Base-by-base conservation (phyloP, 2,797 vertebrate genomes). In the Odontamblyopus rebecca region DNA sequence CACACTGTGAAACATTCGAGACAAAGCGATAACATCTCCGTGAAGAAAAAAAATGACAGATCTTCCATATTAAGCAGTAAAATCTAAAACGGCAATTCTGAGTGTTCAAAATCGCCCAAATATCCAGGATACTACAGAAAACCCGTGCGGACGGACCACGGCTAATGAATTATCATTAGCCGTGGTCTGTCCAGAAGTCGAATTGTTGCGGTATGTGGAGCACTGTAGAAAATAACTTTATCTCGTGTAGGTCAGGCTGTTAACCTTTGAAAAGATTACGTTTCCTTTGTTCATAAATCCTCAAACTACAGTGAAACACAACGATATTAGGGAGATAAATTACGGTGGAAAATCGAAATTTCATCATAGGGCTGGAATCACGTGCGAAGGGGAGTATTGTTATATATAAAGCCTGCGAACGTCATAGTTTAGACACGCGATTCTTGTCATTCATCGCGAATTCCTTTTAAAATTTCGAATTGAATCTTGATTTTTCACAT, bases 221-320 rank as follows among this genome's bases (percentile, higher is more conserved):
- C 32, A 32, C n/a, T 63, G 15, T 6, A 41, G 61, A 41, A 63
- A 63, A 63, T 12, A 44, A 62, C 18, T 41, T 41, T n/a, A 13
- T 26, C 32, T 26, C 4, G 19, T 23, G 61, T 44, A 63, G 38
- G 61, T 63, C 61, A 63, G 32, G 38, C 61, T 41, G 61, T 63
- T 63, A 63, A 63, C 61, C 61, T 63, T 63, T 26, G 35, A 2
- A 44, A 41, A 63, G 61, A 63, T 63, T 41, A n/a, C 29, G 3
- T 62, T 35, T 61, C n/a, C 16, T 63, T n/a, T 44, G 18, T 23
- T 63, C 61, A 44, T 63, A 63, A 63, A 44, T 63, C 61, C 19
- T 41, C 61, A 44, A 63, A 63, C 29, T 18, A 35, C 60, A 38
- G 38, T 16, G 29, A 32, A 32, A 61, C 19, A 16, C 6, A 26